phyloP scores from a whole-genome alignment of 2,888 invertebrate genomes.

The Dicycla oo region DNA sequence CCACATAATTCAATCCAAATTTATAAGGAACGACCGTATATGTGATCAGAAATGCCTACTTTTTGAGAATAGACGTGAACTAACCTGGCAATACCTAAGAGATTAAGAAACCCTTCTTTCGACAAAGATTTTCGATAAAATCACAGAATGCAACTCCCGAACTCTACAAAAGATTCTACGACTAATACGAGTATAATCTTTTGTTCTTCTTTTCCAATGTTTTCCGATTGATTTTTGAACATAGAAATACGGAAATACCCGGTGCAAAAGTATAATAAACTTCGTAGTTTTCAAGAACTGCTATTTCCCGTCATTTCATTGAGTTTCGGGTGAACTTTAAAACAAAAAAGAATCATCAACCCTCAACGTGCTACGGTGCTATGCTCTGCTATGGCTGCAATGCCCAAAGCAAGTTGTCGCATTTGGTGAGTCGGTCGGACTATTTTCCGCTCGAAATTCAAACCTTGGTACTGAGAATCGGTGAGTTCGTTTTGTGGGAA shows the following conservation, averaged over 20 bases:
- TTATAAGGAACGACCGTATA: not conserved
- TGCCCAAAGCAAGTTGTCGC: not conserved
- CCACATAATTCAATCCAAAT: slow-evolving; percentile 3
- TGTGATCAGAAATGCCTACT: not conserved
- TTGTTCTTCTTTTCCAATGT: not conserved
- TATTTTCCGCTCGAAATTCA: slow-evolving; percentile 2
- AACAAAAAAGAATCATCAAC: not conserved
- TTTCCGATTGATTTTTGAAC: not conserved
- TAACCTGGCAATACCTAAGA: not conserved
- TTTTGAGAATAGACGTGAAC: not conserved
- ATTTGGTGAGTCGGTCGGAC: not conserved
- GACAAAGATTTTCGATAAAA: too few relatives aligned
- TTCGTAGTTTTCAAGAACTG: not conserved
- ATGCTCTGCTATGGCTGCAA: too few relatives aligned
- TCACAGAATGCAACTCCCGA: not conserved
- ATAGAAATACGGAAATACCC: not conserved
- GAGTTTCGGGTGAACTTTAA: not conserved
- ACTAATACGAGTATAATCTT: not conserved
- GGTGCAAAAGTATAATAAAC: not conserved
- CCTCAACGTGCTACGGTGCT: too few relatives aligned
- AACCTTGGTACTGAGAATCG: not conserved
- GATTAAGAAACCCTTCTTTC: not conserved
- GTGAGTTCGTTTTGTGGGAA: not conserved
- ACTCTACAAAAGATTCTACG: not conserved
- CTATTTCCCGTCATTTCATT: not conserved